Conservation (phyloP, 2,797 vertebrate genomes). For the Gobio occitaniae region DNA sequence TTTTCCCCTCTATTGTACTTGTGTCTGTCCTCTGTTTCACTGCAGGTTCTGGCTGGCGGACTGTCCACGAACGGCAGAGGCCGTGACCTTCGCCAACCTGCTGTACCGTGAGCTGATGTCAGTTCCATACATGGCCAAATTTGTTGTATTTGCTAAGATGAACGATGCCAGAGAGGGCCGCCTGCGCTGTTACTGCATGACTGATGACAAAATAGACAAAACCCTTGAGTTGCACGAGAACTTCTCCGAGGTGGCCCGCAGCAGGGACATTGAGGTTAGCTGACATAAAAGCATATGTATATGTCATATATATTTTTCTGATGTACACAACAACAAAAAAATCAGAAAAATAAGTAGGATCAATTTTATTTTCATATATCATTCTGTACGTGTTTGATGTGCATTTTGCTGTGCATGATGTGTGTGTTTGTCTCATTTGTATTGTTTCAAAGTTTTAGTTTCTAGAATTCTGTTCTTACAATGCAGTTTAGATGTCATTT, state of each 20-base stretch:
- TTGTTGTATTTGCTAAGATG: constrained; percentile 99
- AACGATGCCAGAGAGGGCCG: constrained; percentile 92
- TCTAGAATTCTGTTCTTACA: neutral
- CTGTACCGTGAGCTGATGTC: constrained; percentile 93
- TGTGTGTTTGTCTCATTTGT: neutral
- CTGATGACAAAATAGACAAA: constrained; percentile 98
- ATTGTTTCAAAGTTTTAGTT: neutral
- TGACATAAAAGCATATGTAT: neutral
- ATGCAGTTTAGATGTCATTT: neutral
- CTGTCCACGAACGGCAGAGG: constrained; percentile 95
- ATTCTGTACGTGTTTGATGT: neutral
- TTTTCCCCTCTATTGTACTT: neutral
- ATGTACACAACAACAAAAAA: neutral
- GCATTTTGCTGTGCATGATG: neutral
- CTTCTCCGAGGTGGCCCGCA: constrained; percentile 95
- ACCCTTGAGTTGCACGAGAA: constrained; percentile 98
- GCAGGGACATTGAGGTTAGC: constrained; percentile 95
- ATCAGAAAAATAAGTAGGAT: neutral
- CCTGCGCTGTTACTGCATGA: constrained; percentile 98
- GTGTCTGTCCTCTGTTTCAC: neutral
- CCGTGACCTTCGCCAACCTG: constrained; percentile 91
- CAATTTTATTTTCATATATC: neutral
- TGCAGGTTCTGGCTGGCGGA: constrained; percentile 97
- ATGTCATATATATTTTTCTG: constrained; percentile 13
- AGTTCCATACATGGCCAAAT: constrained; percentile 97